Conservation (phyloP, 2,113 vertebrate genomes). For the Galbula dea region DNA sequence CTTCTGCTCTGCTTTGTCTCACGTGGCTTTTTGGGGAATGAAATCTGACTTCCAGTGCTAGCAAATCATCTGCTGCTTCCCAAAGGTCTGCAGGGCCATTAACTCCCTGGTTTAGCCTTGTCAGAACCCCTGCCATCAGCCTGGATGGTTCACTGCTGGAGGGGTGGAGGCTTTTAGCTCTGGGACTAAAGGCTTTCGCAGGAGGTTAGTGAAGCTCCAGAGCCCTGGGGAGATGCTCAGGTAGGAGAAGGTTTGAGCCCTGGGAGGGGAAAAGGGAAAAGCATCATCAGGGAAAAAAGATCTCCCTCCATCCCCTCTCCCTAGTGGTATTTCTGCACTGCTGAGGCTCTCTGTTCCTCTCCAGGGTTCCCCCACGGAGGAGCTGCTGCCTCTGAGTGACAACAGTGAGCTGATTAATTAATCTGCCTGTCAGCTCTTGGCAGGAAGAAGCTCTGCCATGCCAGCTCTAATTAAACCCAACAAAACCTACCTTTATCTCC, state of each 20-base stretch:
- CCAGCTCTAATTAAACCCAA: conserved; percentile 44
- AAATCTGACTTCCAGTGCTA: background rate
- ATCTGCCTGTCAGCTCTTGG: conserved; percentile 32
- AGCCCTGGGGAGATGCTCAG: fast-evolving
- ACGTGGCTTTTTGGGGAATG: fast-evolving
- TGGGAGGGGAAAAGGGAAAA: background rate
- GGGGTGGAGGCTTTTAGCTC: no score
- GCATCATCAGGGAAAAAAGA: background rate
- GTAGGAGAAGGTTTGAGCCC: background rate
- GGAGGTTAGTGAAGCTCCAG: background rate
- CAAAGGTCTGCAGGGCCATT: background rate
- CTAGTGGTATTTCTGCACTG: background rate
- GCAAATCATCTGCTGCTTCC: background rate
- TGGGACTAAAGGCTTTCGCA: background rate
- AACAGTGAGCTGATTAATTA: conserved; percentile 35
- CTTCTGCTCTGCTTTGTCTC: conserved; percentile 11
- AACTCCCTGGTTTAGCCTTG: background rate
- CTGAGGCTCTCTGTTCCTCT: background rate
- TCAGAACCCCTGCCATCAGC: fast-evolving
- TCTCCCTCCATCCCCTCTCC: background rate
- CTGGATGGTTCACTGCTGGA: fast-evolving
- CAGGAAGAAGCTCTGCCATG: background rate
- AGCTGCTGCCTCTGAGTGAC: background rate
- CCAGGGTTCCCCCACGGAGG: background rate
- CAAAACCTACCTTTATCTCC: conserved; percentile 38